Base-by-base conservation (phyloP, 2,888 invertebrate genomes). In the Endotricha flammealis region DNA sequence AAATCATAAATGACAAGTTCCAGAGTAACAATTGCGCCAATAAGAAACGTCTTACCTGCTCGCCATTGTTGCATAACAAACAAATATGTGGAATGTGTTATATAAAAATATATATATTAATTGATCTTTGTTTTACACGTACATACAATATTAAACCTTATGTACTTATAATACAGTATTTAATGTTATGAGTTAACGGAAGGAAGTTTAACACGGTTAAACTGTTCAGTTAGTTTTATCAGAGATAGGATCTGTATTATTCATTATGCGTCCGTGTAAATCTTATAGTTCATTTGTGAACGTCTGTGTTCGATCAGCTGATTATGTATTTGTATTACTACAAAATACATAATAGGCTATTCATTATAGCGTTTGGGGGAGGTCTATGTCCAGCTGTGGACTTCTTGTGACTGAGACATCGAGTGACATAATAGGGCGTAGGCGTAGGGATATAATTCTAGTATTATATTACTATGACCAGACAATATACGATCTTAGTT, bases 131-230 rank as follows among this genome's bases (percentile, higher is more conserved):
- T 20, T 20, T 20, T 8, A 20, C 20, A 20, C 2, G 2, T 2
- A 4, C 20, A 20, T 20, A 20, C 8, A 20, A 20, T n/a, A 20
- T 4, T 20, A 6, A 6, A n/a, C 7, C n/a, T 6, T 20, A 20
- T 20, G n/a, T n/a, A 20, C 6, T 20, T 20, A 20, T 7, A 20
- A 20, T 20, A 20, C 6, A 20, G 20, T 20, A 20, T 20, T 20
- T 20, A 20, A 7, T 20, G 6, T 6, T 4, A 2, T 20, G 20
- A 20, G 7, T 20, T 20, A 25, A 17, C 6, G 1, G 17, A 17
- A 25, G 32, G 32, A 33, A 33, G 32, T 25, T 25, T 25, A 33
- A 33, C 32, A 33, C 25, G 17, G 32, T 33, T 27, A 17, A 25
- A 17, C 17, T 32, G 32, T 32, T 32, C 12, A 12, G 27, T 22